These are phyloP conservation scores for Todiramphus saurophagus DNA, from an alignment of 2,113 vertebrate genomes.

Conservation along the genomic window DNA sequence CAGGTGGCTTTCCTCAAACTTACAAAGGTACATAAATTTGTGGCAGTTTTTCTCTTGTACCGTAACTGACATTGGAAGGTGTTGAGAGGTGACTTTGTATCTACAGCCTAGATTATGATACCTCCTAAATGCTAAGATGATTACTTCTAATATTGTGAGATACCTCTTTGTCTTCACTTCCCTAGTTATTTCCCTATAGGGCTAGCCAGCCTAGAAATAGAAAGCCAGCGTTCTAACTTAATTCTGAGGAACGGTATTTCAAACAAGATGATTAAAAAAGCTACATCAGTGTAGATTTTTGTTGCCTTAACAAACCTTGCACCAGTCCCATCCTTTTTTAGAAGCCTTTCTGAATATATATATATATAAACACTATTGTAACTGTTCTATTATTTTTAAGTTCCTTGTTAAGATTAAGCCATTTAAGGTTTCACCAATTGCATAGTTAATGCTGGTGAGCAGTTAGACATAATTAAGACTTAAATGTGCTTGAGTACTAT, in stretches of 20 bases:
- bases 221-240: neutral
- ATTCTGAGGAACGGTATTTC: neutral
- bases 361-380: neutral
- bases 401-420: neutral
- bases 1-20: neutral
- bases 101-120: neutral
- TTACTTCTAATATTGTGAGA: neutral
- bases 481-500: neutral
- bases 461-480: neutral
- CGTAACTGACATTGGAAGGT: neutral
- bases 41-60: neutral
- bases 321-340: neutral
- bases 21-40: neutral
- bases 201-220: neutral
- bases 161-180: neutral
- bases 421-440: neutral
- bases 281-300: neutral
- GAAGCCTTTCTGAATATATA: neutral
- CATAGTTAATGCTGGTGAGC: neutral
- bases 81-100: neutral
- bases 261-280: neutral
- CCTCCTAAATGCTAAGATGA: neutral
- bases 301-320: neutral
- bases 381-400: neutral
- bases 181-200: neutral